Base-by-base conservation (phyloP, 2,797 vertebrate species). In the Gymnocypris eckloni region DNA sequence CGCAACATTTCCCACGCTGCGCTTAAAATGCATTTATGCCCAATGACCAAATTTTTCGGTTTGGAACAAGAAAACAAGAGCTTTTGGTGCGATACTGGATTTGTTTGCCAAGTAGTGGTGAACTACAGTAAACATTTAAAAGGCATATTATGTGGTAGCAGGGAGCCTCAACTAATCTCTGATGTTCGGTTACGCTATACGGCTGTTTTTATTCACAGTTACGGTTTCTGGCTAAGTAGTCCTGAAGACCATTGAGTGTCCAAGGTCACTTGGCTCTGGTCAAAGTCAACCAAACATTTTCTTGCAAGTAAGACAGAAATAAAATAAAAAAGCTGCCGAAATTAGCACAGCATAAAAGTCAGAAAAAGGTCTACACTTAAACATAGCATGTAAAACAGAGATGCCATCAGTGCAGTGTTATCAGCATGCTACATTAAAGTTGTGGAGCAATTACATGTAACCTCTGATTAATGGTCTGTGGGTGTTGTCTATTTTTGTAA, bases 91-190 rank as follows among this genome's bases (percentile, higher is more conserved):
- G 78, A 92, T 91, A 90, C 69, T 85, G 88, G 86, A 85, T 86
- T 91, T 91, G 89, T 93, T 93, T 93, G 89, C 92, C 92, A 92
- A 80, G 79, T 89, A 92, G 93, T 91, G 90, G 94, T 92, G 92
- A 92, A 94, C 93, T 93, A 94, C 90, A 94, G 94, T 94, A 95
- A 95, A 95, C 93, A 94, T 94, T 95, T 94, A 93, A 94, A 94
- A 92, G 89, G 93, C 93, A 92, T 93, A 94, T 89, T 93, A 90
- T 90, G 94, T 59, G 94, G 95, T 95, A 20, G 41, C 85, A 87
- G 87, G 88, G 93, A 93, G 91, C 90, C 93, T 93, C 93, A 93
- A 92, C 92, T 94, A 94, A 94, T 92, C 93, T 95, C 94, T 94
- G 92, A 94, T 94, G 92, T 93, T 93, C 90, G 89, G 92, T 93